Evolutionary conservation across 2,113 vertebrate genomes (phyloP), one percentile per base, ranked within the genome.

Genomic region (Mus pahari): DNA sequence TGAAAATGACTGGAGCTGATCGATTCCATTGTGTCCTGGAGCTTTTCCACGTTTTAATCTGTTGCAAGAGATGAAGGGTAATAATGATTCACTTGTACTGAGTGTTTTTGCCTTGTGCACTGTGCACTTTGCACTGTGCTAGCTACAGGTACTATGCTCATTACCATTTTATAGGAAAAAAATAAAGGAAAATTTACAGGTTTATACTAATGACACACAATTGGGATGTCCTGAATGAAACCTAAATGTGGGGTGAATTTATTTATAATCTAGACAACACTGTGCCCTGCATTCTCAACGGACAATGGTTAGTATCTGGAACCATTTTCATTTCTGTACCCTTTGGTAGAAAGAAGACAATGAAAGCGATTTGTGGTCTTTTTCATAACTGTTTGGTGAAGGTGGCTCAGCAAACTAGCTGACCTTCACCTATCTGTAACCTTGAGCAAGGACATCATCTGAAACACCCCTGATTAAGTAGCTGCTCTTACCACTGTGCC

Each of bases 381-480:
- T 70, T 90, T 26, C 26, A 60, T 33, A 94, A 26, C 19, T 64
- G 42, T 92, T 91, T 70, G 55, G 66, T 28, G 20, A 83, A 48
- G 78, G 19, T 48, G 12, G 5, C 14, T 58, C 60, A 50, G 60
- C 33, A 82, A 89, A 53, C 14, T 33, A 62, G 66, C 75, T 60
- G 89, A 48, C 55, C 39, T 45, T 19, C 10, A 75, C 70, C 0
- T 2, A 26, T 70, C 1, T 0, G 90, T 94, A 75, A 50, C 31
- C 53, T 64, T 62, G n/a, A 64, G 31, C 4, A 89, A 8, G 24
- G 60, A 48, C 45, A 26, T 42, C 77, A n/a, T n/a, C 83, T 0
- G 0, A 3, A 10, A 7, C 1, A 7, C 9, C 20, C 58, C 39
- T 0, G 0, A 36, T 19, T 24, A 26, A 28, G 45, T 2, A 24